Evolutionary conservation across 2,113 vertebrate genomes (phyloP).

Genomic region (Myiagra hebetior): DNA sequence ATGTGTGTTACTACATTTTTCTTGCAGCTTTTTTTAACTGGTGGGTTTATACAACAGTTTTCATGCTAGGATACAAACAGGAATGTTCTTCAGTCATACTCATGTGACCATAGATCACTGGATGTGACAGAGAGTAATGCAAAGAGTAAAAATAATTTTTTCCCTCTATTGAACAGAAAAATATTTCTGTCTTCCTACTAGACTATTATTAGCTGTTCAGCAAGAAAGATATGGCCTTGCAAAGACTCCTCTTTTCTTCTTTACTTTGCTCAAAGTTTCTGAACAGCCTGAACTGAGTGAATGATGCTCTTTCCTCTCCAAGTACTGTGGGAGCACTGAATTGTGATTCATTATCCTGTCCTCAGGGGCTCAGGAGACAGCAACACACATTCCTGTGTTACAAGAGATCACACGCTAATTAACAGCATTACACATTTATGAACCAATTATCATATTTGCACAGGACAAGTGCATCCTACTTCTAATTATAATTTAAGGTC

Average conservation of each 20-base stretch:
- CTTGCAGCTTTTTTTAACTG: background rate
- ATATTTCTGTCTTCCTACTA: background rate
- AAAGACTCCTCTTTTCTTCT: background rate
- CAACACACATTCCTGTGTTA: background rate
- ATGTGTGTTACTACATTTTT: background rate
- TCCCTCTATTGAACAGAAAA: background rate
- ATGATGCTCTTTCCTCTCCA: background rate
- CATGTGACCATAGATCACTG: background rate
- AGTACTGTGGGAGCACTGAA: background rate
- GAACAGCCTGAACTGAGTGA: background rate
- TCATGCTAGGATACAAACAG: background rate
- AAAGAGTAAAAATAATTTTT: background rate
- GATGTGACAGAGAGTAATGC: background rate
- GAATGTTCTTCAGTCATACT: background rate
- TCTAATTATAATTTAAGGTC: conserved; percentile 49
- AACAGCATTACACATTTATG: conserved; percentile 56
- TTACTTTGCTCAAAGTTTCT: background rate
- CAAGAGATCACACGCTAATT: conserved; percentile 37
- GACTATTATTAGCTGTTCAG: background rate
- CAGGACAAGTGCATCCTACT: conserved; percentile 17
- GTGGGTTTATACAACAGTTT: background rate
- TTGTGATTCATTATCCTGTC: background rate
- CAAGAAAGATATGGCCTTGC: background rate
- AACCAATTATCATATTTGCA: conserved; percentile 62
- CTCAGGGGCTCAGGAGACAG: background rate